Conservation (phyloP, 2,888 invertebrate genomes). For the Pogonocherus hispidulus region DNA sequence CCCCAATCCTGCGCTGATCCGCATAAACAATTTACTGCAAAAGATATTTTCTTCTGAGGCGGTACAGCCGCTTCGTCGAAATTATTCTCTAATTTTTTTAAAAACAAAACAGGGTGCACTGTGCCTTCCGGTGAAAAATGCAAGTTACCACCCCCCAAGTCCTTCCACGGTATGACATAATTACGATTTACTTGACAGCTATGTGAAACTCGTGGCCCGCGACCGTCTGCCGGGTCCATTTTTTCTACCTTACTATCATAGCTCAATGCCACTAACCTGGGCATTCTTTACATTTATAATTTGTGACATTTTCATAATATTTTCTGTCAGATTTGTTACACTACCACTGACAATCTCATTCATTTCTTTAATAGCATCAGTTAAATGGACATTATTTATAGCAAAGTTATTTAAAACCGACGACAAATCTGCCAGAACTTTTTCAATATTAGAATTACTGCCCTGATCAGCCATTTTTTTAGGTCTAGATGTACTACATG, state of each 20-base stretch:
- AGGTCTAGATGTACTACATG: too few species aligned
- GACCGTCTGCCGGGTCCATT: too few species aligned
- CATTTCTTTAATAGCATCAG: neutral
- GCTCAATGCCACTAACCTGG: neutral
- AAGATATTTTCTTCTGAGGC: constrained; percentile 17
- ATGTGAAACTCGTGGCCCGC: too few species aligned
- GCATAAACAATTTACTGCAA: constrained; percentile 23
- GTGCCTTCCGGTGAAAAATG: constrained; percentile 16
- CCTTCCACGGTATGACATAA: neutral
- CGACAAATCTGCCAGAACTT: neutral
- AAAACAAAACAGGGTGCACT: constrained; percentile 31
- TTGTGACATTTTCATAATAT: neutral
- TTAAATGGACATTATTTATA: neutral
- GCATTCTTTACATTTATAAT: neutral
- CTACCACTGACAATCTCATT: neutral
- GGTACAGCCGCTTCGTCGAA: constrained; percentile 36
- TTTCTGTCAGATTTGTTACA: neutral
- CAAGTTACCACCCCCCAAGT: constrained; percentile 11
- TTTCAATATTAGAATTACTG: too few species aligned
- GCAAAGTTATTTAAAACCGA: neutral
- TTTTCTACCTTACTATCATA: too few species aligned
- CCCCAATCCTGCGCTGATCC: constrained; percentile 39
- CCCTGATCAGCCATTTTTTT: too few species aligned
- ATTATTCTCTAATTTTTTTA: constrained; percentile 29
- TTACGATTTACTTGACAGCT: neutral